A percentile compares a stretch with the other conserved stretches of the same genome.
phyloP scores from a whole-genome alignment of 2,113 vertebrate genomes.

The Sialia sialis region DNA sequence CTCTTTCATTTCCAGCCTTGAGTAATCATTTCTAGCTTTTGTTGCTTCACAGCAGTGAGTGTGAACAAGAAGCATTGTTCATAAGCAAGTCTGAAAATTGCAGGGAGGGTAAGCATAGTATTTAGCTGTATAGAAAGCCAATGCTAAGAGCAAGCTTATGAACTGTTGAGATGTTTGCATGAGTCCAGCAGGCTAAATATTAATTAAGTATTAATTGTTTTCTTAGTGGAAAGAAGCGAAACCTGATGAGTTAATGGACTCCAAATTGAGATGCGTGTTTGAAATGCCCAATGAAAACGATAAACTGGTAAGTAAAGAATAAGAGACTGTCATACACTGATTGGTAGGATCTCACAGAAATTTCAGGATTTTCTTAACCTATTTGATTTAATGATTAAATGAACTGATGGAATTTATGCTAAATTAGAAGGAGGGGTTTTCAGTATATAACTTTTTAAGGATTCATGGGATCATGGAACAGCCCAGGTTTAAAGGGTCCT shows the following conservation, averaged over 20 bases:
- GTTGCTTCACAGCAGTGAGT: neutral
- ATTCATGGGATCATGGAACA: neutral
- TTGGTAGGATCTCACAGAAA: neutral
- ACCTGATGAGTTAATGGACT: slow-evolving; percentile 98
- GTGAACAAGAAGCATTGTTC: neutral
- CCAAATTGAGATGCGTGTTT: slow-evolving; percentile 98
- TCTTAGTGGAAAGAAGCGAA: slow-evolving; percentile 97
- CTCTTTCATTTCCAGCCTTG: neutral
- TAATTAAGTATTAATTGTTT: slow-evolving; percentile 61
- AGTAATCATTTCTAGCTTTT: neutral
- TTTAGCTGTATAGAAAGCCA: neutral
- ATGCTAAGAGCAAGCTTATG: neutral
- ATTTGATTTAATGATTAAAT: neutral
- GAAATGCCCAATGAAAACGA: slow-evolving; percentile 97
- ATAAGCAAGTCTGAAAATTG: neutral
- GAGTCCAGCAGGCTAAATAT: neutral
- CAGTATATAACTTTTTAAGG: neutral
- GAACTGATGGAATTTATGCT: neutral
- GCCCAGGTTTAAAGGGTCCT: neutral
- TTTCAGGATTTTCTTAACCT: fast-evolving
- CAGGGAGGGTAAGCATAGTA: neutral
- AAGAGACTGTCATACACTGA: neutral
- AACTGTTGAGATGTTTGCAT: neutral
- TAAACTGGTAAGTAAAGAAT: slow-evolving; percentile 87
- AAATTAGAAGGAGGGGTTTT: neutral